These are phyloP conservation scores for Hassar affinis DNA, from an alignment of 2,113 vertebrate species.

Conservation along the genomic window DNA sequence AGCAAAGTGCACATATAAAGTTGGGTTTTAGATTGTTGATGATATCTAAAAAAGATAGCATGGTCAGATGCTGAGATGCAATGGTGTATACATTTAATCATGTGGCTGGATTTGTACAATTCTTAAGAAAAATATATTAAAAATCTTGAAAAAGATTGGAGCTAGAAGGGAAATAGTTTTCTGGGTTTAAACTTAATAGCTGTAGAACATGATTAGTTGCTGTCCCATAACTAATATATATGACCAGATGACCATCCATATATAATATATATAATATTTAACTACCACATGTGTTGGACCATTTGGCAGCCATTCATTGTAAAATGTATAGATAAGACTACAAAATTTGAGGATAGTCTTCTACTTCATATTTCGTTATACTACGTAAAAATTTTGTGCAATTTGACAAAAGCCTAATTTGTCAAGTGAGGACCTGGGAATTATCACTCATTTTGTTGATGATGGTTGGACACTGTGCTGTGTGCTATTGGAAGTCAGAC, in stretches of 20 bases:
- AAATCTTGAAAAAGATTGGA: not conserved
- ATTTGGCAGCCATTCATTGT: not conserved
- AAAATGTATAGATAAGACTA: not conserved
- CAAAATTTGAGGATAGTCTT: not conserved
- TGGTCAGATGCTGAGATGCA: not conserved
- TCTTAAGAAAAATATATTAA: not conserved
- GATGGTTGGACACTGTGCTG: too few species aligned
- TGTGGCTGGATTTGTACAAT: not conserved
- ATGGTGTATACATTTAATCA: too few species aligned
- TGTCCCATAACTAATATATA: not conserved
- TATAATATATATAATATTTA: too few species aligned
- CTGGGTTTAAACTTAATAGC: too few species aligned
- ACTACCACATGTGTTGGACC: not conserved
- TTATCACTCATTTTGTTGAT: too few species aligned
- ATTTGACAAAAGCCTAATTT: not conserved
- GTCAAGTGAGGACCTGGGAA: not conserved
- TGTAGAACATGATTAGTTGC: not conserved
- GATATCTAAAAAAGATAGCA: not conserved
- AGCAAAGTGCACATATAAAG: conserved; percentile 59
- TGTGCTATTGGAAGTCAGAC: too few species aligned
- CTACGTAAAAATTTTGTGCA: not conserved
- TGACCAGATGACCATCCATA: not conserved
- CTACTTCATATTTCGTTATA: not conserved
- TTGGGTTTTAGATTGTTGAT: conserved; percentile 33
- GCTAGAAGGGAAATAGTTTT: not conserved